These are phyloP conservation scores for Colinus virginianus DNA, from an alignment of 2,113 vertebrate genomes.

Conservation along the genomic window DNA sequence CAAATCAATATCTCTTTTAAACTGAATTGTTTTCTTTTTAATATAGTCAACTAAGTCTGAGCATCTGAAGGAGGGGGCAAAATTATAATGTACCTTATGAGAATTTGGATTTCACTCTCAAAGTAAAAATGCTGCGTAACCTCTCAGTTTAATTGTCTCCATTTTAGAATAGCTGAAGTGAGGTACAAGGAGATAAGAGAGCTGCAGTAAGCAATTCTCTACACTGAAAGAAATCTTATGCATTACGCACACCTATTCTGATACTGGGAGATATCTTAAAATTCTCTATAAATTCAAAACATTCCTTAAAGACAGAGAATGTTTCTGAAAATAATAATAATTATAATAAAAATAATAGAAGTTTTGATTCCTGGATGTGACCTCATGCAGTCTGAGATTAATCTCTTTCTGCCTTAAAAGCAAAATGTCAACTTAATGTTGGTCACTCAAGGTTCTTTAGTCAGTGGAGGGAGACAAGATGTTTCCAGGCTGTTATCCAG, in stretches of 20 bases:
- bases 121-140: neutral
- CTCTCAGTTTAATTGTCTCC: neutral
- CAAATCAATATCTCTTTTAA: neutral
- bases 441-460: neutral
- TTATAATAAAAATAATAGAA: no score
- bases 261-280: neutral
- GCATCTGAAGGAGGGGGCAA: neutral
- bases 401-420: neutral
- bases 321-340: neutral
- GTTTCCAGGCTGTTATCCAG: neutral
- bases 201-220: neutral
- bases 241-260: neutral
- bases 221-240: neutral
- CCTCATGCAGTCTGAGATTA: neutral
- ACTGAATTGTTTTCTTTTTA: neutral
- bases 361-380: neutral
- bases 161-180: neutral
- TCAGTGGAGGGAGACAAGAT: neutral
- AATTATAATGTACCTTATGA: neutral
- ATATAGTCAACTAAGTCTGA: neutral
- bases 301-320: neutral
- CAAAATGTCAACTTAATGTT: neutral
- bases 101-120: neutral
- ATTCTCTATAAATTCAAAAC: neutral
- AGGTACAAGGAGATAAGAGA: neutral